These are phyloP conservation scores for Heliconius melpomene DNA, from an alignment of 1,140 invertebrate species.

Conservation along the genomic window DNA sequence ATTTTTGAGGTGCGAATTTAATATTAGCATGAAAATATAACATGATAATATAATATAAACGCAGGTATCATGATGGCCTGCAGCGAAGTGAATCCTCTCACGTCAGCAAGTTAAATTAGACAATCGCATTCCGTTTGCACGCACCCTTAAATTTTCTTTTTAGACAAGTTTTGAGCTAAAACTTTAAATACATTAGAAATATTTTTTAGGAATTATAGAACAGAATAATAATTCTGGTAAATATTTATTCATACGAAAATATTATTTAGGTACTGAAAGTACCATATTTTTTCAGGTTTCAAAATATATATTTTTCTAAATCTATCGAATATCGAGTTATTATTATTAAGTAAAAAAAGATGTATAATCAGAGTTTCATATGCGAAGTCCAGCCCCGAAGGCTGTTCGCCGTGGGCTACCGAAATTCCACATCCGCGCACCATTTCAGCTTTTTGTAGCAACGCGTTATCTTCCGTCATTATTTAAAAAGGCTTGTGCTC, in stretches of 20 bases:
- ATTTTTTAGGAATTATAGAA: background rate
- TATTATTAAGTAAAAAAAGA: background rate
- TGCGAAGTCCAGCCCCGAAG: constrained; percentile 47
- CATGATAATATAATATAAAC: constrained; percentile 43
- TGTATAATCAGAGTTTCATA: background rate
- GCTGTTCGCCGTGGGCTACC: constrained; percentile 57
- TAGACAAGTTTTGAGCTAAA: constrained; percentile 9
- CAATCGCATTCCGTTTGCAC: constrained; percentile 42
- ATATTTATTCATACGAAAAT: no score
- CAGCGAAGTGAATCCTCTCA: constrained; percentile 52
- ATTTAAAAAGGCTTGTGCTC: constrained; percentile 42
- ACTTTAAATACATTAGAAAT: no score
- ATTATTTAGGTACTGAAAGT: no score
- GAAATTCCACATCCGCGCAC: constrained; percentile 56
- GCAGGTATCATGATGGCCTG: constrained; percentile 54
- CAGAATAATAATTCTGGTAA: no score
- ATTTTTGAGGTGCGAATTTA: constrained; percentile 38
- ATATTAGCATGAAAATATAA: background rate
- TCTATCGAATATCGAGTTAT: background rate
- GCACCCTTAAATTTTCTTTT: constrained; percentile 39
- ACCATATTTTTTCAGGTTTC: no score
- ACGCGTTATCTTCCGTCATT: constrained; percentile 53
- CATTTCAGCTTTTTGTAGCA: constrained; percentile 43
- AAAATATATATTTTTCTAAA: no score
- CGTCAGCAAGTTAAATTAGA: constrained; percentile 42